A percentile compares a stretch with the other conserved stretches of the same genome.
Conservation (phyloP, 2,797 vertebrate genomes). For the Echeneis naucrates region DNA sequence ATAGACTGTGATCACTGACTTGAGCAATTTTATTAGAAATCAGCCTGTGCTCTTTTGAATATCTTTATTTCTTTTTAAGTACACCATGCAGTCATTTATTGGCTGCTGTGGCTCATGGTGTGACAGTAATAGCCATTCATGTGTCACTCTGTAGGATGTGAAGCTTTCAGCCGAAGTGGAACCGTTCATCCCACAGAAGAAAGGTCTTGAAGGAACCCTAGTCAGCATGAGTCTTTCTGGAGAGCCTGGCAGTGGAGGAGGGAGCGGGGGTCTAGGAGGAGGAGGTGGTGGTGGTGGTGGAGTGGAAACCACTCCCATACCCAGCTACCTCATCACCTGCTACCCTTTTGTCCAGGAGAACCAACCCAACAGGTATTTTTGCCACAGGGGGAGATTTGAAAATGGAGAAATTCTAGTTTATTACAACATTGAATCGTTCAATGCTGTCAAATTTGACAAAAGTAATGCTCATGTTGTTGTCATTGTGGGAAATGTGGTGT, state of each 20-base stretch:
- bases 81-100: slow-evolving; percentile 14
- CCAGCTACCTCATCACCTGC: slow-evolving; percentile 98
- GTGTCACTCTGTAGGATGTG: slow-evolving; percentile 88
- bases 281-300: slow-evolving; percentile 86
- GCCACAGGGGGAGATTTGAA: neutral
- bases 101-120: neutral
- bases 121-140: slow-evolving; percentile 21
- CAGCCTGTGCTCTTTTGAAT: neutral
- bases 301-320: slow-evolving; percentile 93
- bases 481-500: slow-evolving; percentile 31
- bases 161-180: slow-evolving; percentile 99
- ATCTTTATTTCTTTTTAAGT: slow-evolving; percentile 3
- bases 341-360: slow-evolving; percentile 99
- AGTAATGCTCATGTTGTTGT: slow-evolving; percentile 16
- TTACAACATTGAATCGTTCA: slow-evolving; percentile 2
- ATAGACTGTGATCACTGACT: neutral
- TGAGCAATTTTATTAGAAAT: slow-evolving; percentile 1
- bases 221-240: slow-evolving; percentile 93
- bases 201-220: slow-evolving; percentile 90
- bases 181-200: slow-evolving; percentile 98
- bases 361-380: slow-evolving; percentile 93
- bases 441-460: slow-evolving; percentile 1
- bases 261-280: slow-evolving; percentile 80
- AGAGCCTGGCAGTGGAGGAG: slow-evolving; percentile 83
- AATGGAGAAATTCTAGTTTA: slow-evolving; percentile 4